Base-by-base conservation (phyloP, 2,888 invertebrate genomes). In the Julus scanicus region DNA sequence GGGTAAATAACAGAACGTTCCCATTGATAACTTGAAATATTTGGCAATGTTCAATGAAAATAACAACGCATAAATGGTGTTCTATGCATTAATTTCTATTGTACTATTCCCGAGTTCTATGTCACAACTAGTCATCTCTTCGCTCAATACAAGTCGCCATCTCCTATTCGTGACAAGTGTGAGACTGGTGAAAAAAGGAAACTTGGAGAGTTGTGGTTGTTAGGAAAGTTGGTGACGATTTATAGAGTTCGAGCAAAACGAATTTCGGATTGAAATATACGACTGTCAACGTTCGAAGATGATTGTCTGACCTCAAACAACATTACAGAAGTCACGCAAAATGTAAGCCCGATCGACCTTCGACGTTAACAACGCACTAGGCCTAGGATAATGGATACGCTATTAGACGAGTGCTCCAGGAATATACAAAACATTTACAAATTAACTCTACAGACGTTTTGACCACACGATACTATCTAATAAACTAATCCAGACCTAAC, bases 331-430 rank as follows among this genome's bases (percentile, higher is more conserved):
- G 80, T 80, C 37, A 80, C 80, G n/a, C n/a, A n/a, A 80, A 80
- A 80, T 80, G 80, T 80, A 80, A 80, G 80, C 80, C 29, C 29
- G 80, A 80, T 37, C 80, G 80, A 80, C 80, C 80, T 80, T 37
- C 37, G 37, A 80, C 29, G 15, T 80, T 13, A 5, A 29, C 37
- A 80, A 13, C 37, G 80, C 37, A n/a, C 15, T 80, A 80, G 80
- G 80, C 80, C 80, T 80, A 80, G n/a, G 71, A 29, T 29, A 9
- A 71, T 71, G 29, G 29, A 29, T 20, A 29, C 29, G 71, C 80
- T 29, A 71, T 8, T 9, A 71, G 71, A 1, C 11, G 49, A 11
- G 49, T 29, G 11, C 13, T 37, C 37, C 80, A 80, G 80, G 37
- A 80, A 80, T 80, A 13, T 8, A 29, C 2, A 1, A 80, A 80